Conservation (phyloP, 2,797 vertebrate species). For the Anniella stebbinsi region DNA sequence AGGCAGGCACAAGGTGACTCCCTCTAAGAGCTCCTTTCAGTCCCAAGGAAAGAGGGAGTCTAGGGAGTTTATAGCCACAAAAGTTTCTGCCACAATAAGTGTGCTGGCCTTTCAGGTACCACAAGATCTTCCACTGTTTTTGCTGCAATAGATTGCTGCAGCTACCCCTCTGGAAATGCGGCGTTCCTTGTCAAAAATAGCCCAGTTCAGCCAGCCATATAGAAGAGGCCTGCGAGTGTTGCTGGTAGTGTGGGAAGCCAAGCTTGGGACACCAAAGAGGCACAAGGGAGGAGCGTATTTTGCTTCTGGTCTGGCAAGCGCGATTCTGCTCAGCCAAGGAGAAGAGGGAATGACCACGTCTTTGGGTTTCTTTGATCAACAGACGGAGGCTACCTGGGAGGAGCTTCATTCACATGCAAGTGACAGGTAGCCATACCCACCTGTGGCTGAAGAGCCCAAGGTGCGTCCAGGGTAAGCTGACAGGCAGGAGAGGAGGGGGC, state of each 20-base stretch:
- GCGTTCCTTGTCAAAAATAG: not conserved
- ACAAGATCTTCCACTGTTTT: not conserved
- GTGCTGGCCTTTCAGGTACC: not conserved
- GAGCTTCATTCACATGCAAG: constrained; percentile 57
- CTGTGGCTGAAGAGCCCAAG: constrained; percentile 91
- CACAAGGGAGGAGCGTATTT: rapidly evolving
- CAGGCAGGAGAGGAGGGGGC: constrained; percentile 77
- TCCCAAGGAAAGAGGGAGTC: not conserved
- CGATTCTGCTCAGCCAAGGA: not conserved
- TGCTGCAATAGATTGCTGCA: not conserved
- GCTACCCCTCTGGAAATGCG: not conserved
- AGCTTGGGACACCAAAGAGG: not conserved
- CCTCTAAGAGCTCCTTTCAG: not conserved
- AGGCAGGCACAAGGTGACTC: not conserved
- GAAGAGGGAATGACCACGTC: not conserved
- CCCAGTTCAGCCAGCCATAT: not conserved
- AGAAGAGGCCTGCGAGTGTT: not conserved
- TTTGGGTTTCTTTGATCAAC: too few species aligned
- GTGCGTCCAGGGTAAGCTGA: constrained; percentile 95
- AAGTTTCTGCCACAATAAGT: not conserved
- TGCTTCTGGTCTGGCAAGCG: not conserved
- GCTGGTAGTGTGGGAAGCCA: not conserved
- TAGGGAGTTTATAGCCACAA: too few species aligned
- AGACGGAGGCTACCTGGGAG: constrained; percentile 36
- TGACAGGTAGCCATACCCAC: constrained; percentile 87